Percentiles rank a stretch among this genome's conserved stretches.
These are phyloP conservation scores for Anoplius nigerrimus DNA, from an alignment of 2,888 invertebrate genomes.

Conservation along the genomic window DNA sequence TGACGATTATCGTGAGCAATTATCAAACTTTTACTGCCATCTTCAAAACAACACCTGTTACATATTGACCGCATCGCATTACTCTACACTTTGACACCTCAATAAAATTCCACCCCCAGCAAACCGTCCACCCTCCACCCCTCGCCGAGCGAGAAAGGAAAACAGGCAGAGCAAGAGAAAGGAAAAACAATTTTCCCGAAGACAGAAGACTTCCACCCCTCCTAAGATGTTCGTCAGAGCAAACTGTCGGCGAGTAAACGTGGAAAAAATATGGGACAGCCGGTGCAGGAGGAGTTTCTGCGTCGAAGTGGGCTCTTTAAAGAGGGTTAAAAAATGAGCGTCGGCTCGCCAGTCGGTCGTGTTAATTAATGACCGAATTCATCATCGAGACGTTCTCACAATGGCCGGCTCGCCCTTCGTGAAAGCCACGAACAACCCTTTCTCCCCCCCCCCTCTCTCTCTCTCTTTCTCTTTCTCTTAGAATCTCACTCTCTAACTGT, in stretches of 20 bases:
- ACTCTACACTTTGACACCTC: too few relatives aligned
- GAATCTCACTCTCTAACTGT: background rate
- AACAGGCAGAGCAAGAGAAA: too few relatives aligned
- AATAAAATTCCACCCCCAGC: too few relatives aligned
- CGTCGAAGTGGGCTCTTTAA: constrained; percentile 20
- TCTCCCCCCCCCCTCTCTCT: constrained; percentile 28
- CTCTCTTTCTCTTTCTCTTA: constrained; percentile 25
- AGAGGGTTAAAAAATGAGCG: constrained; percentile 36
- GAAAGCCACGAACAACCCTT: constrained; percentile 37
- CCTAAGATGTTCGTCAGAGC: background rate
- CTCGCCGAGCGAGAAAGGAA: too few relatives aligned
- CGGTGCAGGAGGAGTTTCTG: background rate
- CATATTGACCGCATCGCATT: too few relatives aligned
- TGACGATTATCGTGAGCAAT: too few relatives aligned
- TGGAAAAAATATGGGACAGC: background rate
- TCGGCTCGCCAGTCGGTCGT: constrained; percentile 30
- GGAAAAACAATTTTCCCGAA: too few relatives aligned
- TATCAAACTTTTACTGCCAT: too few relatives aligned
- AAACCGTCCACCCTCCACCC: too few relatives aligned
- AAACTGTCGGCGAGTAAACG: too few relatives aligned
- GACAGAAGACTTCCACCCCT: background rate
- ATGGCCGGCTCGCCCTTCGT: constrained; percentile 37
- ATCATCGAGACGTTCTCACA: constrained; percentile 46
- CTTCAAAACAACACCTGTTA: too few relatives aligned
- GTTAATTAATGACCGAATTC: constrained; percentile 50